Evolutionary conservation across 2,113 vertebrate genomes (phyloP).

Genomic region (Noturus placidus): DNA sequence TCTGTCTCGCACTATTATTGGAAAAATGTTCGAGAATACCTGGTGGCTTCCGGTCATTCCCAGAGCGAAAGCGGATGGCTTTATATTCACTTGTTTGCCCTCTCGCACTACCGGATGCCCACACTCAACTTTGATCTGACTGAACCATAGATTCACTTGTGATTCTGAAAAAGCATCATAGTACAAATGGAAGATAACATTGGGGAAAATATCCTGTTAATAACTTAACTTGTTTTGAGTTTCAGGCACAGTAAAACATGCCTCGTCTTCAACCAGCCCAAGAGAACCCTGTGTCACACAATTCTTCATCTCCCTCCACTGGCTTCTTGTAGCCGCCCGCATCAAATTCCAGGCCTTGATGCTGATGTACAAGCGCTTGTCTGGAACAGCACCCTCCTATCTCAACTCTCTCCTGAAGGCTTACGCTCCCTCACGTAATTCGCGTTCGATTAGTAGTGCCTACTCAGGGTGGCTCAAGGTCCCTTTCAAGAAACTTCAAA

Average conservation of each 20-base stretch:
- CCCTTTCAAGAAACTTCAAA: too few species aligned
- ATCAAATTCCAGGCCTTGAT: too few species aligned
- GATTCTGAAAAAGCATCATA: not conserved
- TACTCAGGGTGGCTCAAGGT: too few species aligned
- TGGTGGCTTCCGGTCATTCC: not conserved
- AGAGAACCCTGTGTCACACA: too few species aligned
- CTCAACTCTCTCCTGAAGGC: too few species aligned
- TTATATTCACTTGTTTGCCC: not conserved
- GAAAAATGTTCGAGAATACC: not conserved
- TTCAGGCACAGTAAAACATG: conserved; percentile 12
- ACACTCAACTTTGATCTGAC: not conserved
- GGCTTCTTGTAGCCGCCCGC: too few species aligned
- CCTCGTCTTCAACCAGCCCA: too few species aligned
- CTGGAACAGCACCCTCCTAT: too few species aligned
- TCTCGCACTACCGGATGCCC: not conserved
- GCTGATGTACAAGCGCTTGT: too few species aligned
- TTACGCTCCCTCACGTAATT: too few species aligned
- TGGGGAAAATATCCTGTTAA: not conserved
- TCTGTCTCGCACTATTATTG: not conserved
- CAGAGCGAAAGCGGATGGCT: not conserved
- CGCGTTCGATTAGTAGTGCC: too few species aligned
- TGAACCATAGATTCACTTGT: not conserved
- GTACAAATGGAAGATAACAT: not conserved
- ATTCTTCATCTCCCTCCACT: too few species aligned
- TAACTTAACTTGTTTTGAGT: not conserved